Conservation (phyloP, 1,140 invertebrate species). For the Steinernema khuongi region DNA sequence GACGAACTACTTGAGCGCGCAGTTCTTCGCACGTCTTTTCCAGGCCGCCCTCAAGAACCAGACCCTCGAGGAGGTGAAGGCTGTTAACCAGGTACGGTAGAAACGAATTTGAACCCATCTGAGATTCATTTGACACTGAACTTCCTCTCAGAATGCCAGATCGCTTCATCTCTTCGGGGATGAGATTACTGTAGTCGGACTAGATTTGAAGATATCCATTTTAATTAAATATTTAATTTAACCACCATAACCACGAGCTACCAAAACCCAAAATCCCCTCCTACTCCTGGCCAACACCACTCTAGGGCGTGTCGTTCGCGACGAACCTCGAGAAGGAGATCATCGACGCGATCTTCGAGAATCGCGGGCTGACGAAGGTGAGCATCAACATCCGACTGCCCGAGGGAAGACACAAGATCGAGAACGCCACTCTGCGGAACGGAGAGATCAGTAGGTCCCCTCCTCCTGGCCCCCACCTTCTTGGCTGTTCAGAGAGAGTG, state of each 20-base stretch:
- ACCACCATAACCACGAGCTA: too few species aligned
- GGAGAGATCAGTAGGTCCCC: conserved; percentile 55
- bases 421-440: conserved; percentile 53
- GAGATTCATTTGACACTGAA: too few species aligned
- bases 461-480: not conserved
- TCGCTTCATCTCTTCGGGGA: too few species aligned
- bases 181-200: too few species aligned
- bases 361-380: conserved; percentile 52
- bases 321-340: conserved; percentile 53
- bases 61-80: conserved; percentile 54
- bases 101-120: too few species aligned
- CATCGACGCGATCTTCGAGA: conserved; percentile 52
- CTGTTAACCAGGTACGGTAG: conserved; percentile 53
- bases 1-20: conserved; percentile 62
- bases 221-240: too few species aligned
- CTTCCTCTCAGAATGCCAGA: too few species aligned
- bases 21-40: conserved; percentile 55
- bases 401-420: conserved; percentile 56
- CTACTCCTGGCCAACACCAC: not conserved
- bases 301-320: conserved; percentile 54
- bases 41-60: conserved; percentile 53
- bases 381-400: conserved; percentile 56
- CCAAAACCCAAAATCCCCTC: too few species aligned
- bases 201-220: too few species aligned
- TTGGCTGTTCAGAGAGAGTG: conserved; percentile 36